A percentile compares a stretch with the other conserved stretches of the same genome.
Conservation (phyloP, 2,888 invertebrate genomes). For the Hirtodrosophila cameraria region DNA sequence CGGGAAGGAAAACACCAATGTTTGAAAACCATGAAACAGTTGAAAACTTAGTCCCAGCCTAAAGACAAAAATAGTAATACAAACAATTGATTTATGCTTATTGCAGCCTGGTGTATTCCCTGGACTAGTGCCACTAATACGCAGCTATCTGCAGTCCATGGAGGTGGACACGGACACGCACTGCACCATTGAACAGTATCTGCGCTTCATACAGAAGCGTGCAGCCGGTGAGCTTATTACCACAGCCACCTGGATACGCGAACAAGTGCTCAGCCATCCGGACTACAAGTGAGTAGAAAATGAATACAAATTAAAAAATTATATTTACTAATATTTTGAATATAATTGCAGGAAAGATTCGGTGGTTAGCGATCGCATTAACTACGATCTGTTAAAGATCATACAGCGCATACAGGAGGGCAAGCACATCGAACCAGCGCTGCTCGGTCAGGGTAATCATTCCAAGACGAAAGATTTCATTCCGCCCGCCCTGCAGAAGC, state of each 20-base stretch:
- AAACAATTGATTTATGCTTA: too few relatives aligned
- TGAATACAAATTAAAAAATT: constrained; percentile 12
- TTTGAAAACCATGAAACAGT: too few relatives aligned
- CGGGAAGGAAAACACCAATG: too few relatives aligned
- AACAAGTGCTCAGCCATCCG: constrained; percentile 94
- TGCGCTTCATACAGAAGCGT: constrained; percentile 94
- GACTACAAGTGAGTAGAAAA: constrained; percentile 90
- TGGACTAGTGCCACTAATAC: constrained; percentile 96
- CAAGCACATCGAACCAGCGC: constrained; percentile 88
- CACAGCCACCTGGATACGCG: constrained; percentile 97
- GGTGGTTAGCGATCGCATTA: constrained; percentile 92
- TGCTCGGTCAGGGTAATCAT: constrained; percentile 89
- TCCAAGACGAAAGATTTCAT: constrained; percentile 94
- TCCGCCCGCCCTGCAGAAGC: constrained; percentile 90
- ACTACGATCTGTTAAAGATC: constrained; percentile 94
- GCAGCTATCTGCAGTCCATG: constrained; percentile 96
- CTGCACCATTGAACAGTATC: constrained; percentile 98
- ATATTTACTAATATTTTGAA: constrained; percentile 50
- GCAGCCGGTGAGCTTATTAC: constrained; percentile 96
- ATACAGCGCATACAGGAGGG: constrained; percentile 91
- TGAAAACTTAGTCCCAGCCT: too few relatives aligned
- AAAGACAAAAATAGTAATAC: too few relatives aligned
- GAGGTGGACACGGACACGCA: constrained; percentile 99
- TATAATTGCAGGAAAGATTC: constrained; percentile 90
- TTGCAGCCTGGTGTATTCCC: constrained; percentile 91